Base-by-base conservation (phyloP, 2,797 vertebrate species). In the Sternarchorhynchus goeldii region DNA sequence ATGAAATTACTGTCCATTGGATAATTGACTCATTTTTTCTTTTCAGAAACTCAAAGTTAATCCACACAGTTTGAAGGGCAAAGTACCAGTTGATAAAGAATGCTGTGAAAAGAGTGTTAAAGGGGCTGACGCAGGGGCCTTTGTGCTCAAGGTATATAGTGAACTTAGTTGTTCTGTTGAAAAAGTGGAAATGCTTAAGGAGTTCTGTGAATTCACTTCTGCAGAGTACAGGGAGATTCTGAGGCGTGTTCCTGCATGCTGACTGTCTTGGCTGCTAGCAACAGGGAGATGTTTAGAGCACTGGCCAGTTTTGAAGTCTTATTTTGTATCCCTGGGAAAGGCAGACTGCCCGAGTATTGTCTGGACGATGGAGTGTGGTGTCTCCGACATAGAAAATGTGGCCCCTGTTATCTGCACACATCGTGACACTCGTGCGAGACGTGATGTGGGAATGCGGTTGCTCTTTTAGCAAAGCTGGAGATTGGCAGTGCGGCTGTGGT, bases 41-140 rank as follows among this genome's bases (percentile, higher is more conserved):
- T 72, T 60, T 62, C 71, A 73, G 58, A 73, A 62, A 60, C 71
- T 73, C 20, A 62, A 36, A 62, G 16, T 34, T 34, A 63, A 63
- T 29, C 60, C 29, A 63, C 60, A 63, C 45, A 36, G 4, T 36
- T 7, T 36, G 34, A 36, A 36, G 34, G 6, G 34, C 6, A 25
- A 25, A 25, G 25, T 25, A 25, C 25, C 25, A 7, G 0, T 50
- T 50, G 10, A 50, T 14, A 50, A 14, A 12, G 8, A 50, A 50
- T 12, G 14, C 45, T 50, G 10, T 12, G 45, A 50, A 50, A 50
- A 50, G 10, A 14, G 45, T 12, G 12, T 12, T 3, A 12, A 10
- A 50, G 45, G 12, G 1, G 12, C 10, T 50, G 45, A 50, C 45
- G 12, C 14, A 12, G 45, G 14, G 45, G 45, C 45, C 45, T 50